Percentiles rank a stretch among this genome's conserved stretches.
These are phyloP conservation scores for Gavialis gangeticus DNA, from an alignment of 2,113 vertebrate species.

Conservation along the genomic window DNA sequence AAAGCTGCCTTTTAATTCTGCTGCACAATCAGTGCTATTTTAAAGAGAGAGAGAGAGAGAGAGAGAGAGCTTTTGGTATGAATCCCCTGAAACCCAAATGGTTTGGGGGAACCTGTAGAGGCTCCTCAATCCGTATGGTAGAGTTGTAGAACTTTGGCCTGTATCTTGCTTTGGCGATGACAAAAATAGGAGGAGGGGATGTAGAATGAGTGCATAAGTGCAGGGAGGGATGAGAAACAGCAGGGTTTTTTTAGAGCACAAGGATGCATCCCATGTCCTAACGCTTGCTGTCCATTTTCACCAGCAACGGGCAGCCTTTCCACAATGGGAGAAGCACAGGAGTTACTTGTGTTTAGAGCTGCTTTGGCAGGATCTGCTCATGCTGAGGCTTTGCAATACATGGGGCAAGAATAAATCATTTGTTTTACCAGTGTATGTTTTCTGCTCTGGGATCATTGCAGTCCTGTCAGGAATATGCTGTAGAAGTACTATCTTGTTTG, in stretches of 20 bases:
- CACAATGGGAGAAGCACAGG: background rate
- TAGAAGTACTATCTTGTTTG: accelerated
- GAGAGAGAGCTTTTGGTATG: background rate
- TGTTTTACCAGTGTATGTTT: background rate
- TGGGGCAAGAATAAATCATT: background rate
- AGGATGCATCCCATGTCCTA: accelerated
- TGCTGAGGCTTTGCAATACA: accelerated
- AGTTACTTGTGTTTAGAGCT: accelerated
- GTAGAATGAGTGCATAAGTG: background rate
- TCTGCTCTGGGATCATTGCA: accelerated
- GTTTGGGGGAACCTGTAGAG: accelerated
- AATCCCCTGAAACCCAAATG: background rate
- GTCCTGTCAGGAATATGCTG: background rate
- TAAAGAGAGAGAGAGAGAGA: no score
- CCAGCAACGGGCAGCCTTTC: accelerated
- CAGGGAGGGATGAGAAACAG: background rate
- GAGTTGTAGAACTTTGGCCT: background rate
- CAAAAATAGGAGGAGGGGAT: background rate
- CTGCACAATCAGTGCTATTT: background rate
- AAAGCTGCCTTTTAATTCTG: background rate
- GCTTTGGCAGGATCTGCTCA: background rate
- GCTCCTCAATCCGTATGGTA: no score
- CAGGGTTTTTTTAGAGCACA: accelerated
- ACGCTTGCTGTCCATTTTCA: accelerated
- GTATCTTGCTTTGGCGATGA: background rate